Base-by-base conservation (phyloP, 2,113 vertebrate species). In the Spermophilus dauricus region DNA sequence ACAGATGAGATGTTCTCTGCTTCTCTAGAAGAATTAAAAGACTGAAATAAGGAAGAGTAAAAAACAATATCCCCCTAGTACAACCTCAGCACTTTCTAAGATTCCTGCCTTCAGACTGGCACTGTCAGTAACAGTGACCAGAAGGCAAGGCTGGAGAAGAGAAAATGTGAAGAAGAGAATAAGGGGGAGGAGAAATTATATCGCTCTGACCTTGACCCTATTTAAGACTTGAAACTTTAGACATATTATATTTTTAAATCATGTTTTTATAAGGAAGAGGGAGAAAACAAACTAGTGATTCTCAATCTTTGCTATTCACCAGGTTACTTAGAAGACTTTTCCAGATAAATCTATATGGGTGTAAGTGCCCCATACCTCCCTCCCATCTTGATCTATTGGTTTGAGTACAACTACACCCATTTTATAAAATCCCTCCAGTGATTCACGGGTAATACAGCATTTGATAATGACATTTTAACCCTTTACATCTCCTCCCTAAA, bases 391-490 rank as follows among this genome's bases (percentile, higher is more conserved):
- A 75, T 45, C 89, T 72, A n/a, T 32, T 94, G 75, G 16, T 67
- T 51, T 70, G 7, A 12, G 14, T 6, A 14, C 34, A 70, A n/a
- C 16, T 70, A 16, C 16, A n/a, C 67, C 32, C 67, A 45, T 67
- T 82, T 26, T 65, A 24, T 37, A 30, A 42, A 90, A 51, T 42
- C 9, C 4, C 17, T 91, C 48, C 34, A 42, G 9, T 53, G 48
- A 75, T 80, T 17, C 28, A 51, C 2, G 30, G 0, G 0, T 20
- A 12, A 70, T 45, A 2, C 0, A 37, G 8, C 42, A 67, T 76
- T 42, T 81, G 30, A 94, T 58, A 24, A n/a, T 63, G 51, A 94
- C 24, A 87, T 34, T 87, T 92, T 84, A 28, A 96, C 45, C 56
- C 16, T n/a, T 77, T 94, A 70, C 37, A 16, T 37, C 75, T 77